phyloP scores from a whole-genome alignment of 2,113 vertebrate species.

The Daboia siamensis region DNA sequence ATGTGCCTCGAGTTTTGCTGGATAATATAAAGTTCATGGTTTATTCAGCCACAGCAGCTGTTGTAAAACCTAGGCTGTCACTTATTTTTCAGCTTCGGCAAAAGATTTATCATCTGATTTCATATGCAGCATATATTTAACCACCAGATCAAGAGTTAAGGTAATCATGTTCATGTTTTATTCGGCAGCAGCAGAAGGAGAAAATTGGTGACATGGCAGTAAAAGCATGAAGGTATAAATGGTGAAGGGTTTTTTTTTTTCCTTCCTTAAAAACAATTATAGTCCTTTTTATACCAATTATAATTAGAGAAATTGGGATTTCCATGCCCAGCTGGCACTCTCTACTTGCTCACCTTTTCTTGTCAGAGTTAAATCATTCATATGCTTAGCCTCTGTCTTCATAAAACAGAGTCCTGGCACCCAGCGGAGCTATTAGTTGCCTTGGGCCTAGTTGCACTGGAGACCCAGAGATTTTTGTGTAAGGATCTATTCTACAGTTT shows the following conservation, averaged over 20 bases:
- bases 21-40: constrained; percentile 59
- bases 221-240: constrained; percentile 29
- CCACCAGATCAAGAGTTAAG: constrained; percentile 44
- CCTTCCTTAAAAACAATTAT: neutral
- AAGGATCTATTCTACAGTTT: neutral
- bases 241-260: neutral
- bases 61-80: constrained; percentile 47
- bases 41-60: constrained; percentile 58
- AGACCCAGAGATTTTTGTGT: neutral
- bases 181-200: constrained; percentile 1
- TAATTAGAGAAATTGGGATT: neutral
- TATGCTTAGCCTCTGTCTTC: neutral
- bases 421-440: neutral
- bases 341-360: neutral
- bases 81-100: constrained; percentile 57
- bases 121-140: constrained; percentile 47
- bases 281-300: neutral
- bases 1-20: constrained; percentile 42
- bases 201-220: neutral
- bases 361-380: neutral
- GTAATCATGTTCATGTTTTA: constrained; percentile 7
- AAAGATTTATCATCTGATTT: constrained; percentile 55
- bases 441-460: neutral
- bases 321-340: neutral
- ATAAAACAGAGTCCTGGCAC: neutral